These are phyloP conservation scores for Podargus strigoides DNA, from an alignment of 2,797 vertebrate genomes.

Conservation along the genomic window DNA sequence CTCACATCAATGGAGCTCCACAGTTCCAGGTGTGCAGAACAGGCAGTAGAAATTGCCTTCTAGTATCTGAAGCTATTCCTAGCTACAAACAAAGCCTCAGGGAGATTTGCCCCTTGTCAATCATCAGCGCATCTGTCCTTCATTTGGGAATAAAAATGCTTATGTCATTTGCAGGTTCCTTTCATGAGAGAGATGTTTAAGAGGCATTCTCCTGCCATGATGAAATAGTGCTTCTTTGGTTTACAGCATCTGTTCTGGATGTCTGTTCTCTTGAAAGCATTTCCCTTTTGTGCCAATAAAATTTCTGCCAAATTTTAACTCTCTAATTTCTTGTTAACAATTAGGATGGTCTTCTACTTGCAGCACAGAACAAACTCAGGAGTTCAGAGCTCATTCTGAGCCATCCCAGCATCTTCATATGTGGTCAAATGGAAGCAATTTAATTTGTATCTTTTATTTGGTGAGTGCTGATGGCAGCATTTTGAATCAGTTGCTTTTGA, in stretches of 20 bases:
- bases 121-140: background rate
- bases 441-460: background rate
- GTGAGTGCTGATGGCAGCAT: background rate
- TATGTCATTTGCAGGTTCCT: background rate
- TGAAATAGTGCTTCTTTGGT: background rate
- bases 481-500: background rate
- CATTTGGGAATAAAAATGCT: background rate
- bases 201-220: accelerated
- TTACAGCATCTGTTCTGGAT: background rate
- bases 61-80: background rate
- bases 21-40: background rate
- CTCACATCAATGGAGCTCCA: background rate
- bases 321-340: background rate
- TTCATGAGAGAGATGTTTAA: background rate
- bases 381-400: background rate
- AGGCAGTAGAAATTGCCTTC: background rate
- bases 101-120: background rate
- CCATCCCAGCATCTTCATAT: background rate
- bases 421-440: background rate
- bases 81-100: background rate
- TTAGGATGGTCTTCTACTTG: background rate
- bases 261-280: background rate
- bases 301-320: background rate
- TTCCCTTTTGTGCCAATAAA: background rate
- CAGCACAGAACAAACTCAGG: background rate